phyloP scores from a whole-genome alignment of 2,113 vertebrate species.

The Scortum barcoo region DNA sequence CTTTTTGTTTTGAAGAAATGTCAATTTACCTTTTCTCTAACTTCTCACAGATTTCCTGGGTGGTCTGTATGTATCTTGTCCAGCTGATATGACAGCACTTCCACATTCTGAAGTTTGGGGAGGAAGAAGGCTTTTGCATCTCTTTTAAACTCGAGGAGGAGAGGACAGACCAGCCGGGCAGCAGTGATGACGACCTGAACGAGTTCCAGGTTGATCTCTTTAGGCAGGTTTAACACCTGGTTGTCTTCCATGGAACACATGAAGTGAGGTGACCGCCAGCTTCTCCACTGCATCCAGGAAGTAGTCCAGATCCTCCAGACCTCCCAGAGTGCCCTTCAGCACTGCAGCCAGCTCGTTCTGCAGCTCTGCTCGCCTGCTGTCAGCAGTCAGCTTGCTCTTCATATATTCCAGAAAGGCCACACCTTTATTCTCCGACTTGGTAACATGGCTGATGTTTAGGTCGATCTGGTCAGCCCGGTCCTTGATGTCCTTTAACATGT shows the following conservation, averaged over 20 bases:
- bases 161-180: slow-evolving; percentile 62
- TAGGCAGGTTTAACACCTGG: slow-evolving; percentile 49
- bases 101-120: slow-evolving; percentile 69
- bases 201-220: slow-evolving; percentile 13
- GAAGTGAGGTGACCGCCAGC: slow-evolving; percentile 74
- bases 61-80: slow-evolving; percentile 72
- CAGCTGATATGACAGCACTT: slow-evolving; percentile 72
- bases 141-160: slow-evolving; percentile 77
- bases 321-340: no score
- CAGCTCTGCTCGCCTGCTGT: no score
- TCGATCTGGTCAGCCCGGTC: no score
- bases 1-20: no score
- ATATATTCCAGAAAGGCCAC: no score
- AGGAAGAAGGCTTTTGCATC: slow-evolving; percentile 69
- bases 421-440: no score
- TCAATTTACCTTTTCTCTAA: slow-evolving; percentile 68
- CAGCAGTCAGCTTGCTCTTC: no score
- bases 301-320: no score
- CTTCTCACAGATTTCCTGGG: slow-evolving; percentile 60
- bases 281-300: no score
- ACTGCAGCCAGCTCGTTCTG: no score
- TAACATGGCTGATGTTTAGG: no score
- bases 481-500: no score
- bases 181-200: slow-evolving; percentile 58
- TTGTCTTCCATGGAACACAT: slow-evolving; percentile 69